phyloP scores from a whole-genome alignment of 2,888 invertebrate species.

The Isoperla grammatica region DNA sequence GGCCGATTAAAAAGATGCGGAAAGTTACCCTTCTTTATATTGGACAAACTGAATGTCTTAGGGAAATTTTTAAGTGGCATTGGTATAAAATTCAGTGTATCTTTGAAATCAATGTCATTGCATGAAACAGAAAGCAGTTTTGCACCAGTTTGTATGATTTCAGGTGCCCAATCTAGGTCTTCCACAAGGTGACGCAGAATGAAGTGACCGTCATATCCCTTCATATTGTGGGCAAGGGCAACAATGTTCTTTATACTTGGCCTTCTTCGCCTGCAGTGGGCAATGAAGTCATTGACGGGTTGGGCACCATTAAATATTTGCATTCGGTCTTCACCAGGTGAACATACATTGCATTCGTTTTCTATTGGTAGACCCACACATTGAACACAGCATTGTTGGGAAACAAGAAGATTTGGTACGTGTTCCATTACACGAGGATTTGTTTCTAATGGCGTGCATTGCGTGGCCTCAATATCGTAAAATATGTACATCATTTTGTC shows the following conservation, averaged over 20 bases:
- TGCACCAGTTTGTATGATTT: not conserved
- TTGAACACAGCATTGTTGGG: not conserved
- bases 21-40: not conserved
- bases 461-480: conserved; percentile 7
- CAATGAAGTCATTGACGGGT: not conserved
- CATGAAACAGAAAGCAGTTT: not conserved
- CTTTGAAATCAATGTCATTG: not conserved
- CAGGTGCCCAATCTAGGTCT: not conserved
- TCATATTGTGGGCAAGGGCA: conserved; percentile 8
- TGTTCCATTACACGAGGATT: not conserved
- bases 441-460: not conserved
- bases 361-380: not conserved
- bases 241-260: not conserved
- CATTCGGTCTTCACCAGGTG: not conserved
- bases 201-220: conserved; percentile 15
- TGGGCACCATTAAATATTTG: not conserved
- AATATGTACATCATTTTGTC: not conserved
- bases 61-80: conserved; percentile 7
- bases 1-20: not conserved
- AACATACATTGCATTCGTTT: not conserved
- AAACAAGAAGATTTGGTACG: not conserved
- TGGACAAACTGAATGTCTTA: not conserved
- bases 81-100: conserved; percentile 8
- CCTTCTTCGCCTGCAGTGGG: not conserved
- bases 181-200: not conserved